phyloP scores from a whole-genome alignment of 2,797 vertebrate species.

The Meda fulgida region DNA sequence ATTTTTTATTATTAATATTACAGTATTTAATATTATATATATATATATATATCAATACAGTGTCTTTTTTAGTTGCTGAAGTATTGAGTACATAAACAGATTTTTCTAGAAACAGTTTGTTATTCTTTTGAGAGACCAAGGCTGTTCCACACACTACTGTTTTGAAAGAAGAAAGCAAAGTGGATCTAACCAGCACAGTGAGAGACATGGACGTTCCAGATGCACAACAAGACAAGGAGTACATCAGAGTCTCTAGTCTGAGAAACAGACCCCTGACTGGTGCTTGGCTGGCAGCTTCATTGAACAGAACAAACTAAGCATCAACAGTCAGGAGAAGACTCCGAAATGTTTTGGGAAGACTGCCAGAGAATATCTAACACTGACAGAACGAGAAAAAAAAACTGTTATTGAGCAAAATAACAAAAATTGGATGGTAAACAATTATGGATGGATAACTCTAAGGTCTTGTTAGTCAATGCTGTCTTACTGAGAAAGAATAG shows the following conservation, averaged over 20 bases:
- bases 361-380: background rate
- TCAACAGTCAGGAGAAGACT: slow-evolving; percentile 4
- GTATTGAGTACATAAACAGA: background rate
- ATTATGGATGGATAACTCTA: background rate
- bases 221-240: slow-evolving; percentile 10
- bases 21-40: no score
- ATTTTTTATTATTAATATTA: no score
- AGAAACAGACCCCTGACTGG: slow-evolving; percentile 24
- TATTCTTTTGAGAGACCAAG: background rate
- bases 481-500: background rate
- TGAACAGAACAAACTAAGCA: slow-evolving; percentile 11
- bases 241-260: slow-evolving; percentile 2
- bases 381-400: background rate
- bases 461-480: slow-evolving; percentile 2
- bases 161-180: slow-evolving; percentile 22
- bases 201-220: slow-evolving; percentile 9
- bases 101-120: background rate
- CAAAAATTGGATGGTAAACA: background rate
- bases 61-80: background rate
- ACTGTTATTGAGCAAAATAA: background rate
- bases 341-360: background rate
- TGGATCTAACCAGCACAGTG: slow-evolving; percentile 16
- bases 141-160: background rate
- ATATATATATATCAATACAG: background rate
- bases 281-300: slow-evolving; percentile 1